Evolutionary conservation across 2,113 vertebrate genomes (phyloP).

Genomic region (Glaucomys volans): DNA sequence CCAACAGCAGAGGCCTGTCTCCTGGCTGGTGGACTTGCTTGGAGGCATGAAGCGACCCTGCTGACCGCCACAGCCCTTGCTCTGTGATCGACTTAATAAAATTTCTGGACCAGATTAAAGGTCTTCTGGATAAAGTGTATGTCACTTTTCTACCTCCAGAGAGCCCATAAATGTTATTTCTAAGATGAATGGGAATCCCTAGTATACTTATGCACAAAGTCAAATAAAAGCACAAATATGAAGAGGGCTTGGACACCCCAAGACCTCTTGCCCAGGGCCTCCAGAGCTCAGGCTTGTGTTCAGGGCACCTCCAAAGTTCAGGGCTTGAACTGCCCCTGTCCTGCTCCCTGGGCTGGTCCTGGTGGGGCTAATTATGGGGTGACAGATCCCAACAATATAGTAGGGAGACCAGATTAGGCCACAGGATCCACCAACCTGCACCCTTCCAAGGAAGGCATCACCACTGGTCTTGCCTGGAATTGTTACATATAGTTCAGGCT

Average conservation of each 20-base stretch:
- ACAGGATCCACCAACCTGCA: rapidly evolving
- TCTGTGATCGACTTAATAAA: background rate
- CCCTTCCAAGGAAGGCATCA: background rate
- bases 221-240: background rate
- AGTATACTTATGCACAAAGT: background rate
- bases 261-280: background rate
- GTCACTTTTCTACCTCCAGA: background rate
- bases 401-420: background rate
- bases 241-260: background rate
- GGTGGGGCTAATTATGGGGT: too few relatives aligned
- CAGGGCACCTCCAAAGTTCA: background rate
- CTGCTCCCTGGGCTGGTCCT: background rate
- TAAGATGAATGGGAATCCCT: background rate
- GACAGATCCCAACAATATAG: background rate
- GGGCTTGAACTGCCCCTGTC: background rate
- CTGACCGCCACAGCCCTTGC: background rate
- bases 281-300: background rate
- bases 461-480: too few relatives aligned
- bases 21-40: background rate
- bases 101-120: background rate
- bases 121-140: background rate
- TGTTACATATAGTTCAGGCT: background rate
- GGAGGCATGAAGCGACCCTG: background rate
- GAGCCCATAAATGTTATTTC: background rate
- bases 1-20: background rate